phyloP scores from a whole-genome alignment of 1,140 invertebrate genomes.

The Sarcophaga bullata region DNA sequence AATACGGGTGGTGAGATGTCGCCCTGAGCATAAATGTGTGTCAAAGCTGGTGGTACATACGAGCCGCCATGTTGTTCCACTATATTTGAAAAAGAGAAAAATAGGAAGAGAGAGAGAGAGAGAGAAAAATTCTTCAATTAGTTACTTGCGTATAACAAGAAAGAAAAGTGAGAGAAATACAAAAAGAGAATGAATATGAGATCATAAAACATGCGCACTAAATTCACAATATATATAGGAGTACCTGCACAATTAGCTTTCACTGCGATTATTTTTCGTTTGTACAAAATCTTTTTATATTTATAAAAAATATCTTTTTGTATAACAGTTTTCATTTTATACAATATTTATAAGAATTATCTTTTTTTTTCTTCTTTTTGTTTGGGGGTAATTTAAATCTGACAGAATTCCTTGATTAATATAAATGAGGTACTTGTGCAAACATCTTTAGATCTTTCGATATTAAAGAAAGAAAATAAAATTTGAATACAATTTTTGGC shows the following conservation, averaged over 20 bases:
- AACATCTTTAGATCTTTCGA: neutral
- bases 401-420: neutral
- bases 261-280: too few relatives aligned
- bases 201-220: neutral
- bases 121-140: neutral
- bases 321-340: conserved; percentile 9
- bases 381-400: neutral
- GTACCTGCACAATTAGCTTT: too few relatives aligned
- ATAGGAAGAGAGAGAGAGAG: neutral
- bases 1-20: conserved; percentile 88
- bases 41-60: conserved; percentile 60
- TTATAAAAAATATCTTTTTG: neutral
- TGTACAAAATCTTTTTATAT: too few relatives aligned
- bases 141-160: neutral
- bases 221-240: neutral
- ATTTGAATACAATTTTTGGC: conserved; percentile 2
- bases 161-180: conserved; percentile 4
- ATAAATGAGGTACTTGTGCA: neutral
- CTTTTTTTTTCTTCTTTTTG: neutral
- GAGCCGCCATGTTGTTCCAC: conserved; percentile 58
- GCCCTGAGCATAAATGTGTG: conserved; percentile 68
- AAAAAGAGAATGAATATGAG: neutral
- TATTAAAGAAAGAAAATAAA: neutral
- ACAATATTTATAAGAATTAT: neutral
- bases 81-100: conserved; percentile 45